These are phyloP conservation scores for Diachasmimorpha longicaudata DNA, from an alignment of 1,140 invertebrate genomes.

Conservation along the genomic window DNA sequence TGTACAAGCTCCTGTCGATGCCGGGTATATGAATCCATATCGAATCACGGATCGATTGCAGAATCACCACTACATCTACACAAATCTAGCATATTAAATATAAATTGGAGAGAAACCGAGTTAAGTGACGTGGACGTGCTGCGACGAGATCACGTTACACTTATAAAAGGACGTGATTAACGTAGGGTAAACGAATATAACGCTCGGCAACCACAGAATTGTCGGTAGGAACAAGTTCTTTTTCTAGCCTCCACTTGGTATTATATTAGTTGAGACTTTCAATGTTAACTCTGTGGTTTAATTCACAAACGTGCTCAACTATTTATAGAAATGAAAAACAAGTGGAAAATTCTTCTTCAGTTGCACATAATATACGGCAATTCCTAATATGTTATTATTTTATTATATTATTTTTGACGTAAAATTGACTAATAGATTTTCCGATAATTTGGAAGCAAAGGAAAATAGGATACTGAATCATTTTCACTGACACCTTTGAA, in stretches of 20 bases:
- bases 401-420: too few relatives aligned
- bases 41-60: constrained; percentile 35
- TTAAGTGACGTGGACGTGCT: constrained; percentile 20
- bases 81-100: not conserved
- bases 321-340: not conserved
- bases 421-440: too few relatives aligned
- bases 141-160: constrained; percentile 51
- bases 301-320: constrained; percentile 26
- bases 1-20: constrained; percentile 1
- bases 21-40: constrained; percentile 16
- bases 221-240: constrained; percentile 56
- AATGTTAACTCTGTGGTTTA: constrained; percentile 31
- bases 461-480: not conserved
- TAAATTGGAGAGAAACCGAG: constrained; percentile 38
- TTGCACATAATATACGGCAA: too few relatives aligned
- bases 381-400: too few relatives aligned
- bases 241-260: constrained; percentile 16
- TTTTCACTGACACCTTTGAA: not conserved
- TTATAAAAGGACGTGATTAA: constrained; percentile 63
- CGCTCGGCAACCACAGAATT: constrained; percentile 54
- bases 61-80: constrained; percentile 14
- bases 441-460: too few relatives aligned
- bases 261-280: not conserved
- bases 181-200: constrained; percentile 63
- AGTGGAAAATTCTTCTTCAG: too few relatives aligned